phyloP scores from a whole-genome alignment of 2,113 vertebrate species.

The Donacobius atricapilla region DNA sequence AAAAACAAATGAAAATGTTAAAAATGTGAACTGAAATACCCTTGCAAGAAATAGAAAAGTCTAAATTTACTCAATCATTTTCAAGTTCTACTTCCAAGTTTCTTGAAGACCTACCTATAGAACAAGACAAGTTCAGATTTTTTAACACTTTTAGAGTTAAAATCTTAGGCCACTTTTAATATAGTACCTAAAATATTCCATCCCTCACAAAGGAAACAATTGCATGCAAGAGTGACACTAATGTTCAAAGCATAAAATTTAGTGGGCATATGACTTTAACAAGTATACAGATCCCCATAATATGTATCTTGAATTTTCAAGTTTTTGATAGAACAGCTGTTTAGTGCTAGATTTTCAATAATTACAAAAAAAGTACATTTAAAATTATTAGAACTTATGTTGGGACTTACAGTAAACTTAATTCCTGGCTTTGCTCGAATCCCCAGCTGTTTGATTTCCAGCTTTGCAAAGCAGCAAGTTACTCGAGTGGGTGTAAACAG shows the following conservation, averaged over 20 bases:
- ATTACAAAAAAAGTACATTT: not conserved
- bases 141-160: not conserved
- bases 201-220: not conserved
- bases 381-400: not conserved
- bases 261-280: not conserved
- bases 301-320: not conserved
- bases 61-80: not conserved
- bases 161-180: not conserved
- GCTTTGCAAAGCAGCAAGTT: conserved; percentile 90
- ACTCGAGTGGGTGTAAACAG: conserved; percentile 90
- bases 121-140: not conserved
- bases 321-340: not conserved
- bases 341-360: not conserved
- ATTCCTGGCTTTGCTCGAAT: conserved; percentile 82
- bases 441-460: conserved; percentile 94
- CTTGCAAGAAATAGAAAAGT: not conserved
- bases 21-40: not conserved
- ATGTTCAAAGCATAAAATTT: not conserved
- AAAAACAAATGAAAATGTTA: not conserved
- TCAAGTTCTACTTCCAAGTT: not conserved
- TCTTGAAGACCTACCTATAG: not conserved
- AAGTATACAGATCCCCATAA: not conserved
- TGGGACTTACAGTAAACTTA: conserved; percentile 87
- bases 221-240: not conserved
- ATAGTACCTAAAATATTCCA: not conserved